phyloP scores from a whole-genome alignment of 1,140 invertebrate genomes.

The Drosophila gunungcola region DNA sequence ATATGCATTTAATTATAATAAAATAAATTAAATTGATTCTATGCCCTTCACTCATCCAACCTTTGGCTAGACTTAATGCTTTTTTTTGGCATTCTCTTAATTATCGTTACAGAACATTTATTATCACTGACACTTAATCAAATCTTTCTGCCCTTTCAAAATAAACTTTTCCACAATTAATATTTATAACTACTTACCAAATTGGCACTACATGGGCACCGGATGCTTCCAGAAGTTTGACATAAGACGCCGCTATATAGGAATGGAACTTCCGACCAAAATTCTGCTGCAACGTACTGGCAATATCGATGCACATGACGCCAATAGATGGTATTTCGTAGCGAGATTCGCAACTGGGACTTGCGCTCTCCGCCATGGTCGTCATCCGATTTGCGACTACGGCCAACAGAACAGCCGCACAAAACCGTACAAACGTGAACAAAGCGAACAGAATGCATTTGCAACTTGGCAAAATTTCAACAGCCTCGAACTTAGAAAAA shows the following conservation, averaged over 20 bases:
- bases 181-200: slow-evolving; percentile 86
- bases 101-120: too few relatives aligned
- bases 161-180: too few relatives aligned
- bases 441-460: not conserved
- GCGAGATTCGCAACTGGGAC: not conserved
- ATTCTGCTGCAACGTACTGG: slow-evolving; percentile 59
- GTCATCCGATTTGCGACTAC: slow-evolving; percentile 1
- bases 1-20: not conserved
- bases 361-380: slow-evolving; percentile 15
- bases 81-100: too few relatives aligned
- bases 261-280: slow-evolving; percentile 86
- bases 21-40: not conserved
- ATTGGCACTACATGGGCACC: slow-evolving; percentile 94
- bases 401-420: not conserved
- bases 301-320: slow-evolving; percentile 88
- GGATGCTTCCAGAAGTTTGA: slow-evolving; percentile 93
- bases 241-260: slow-evolving; percentile 94
- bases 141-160: too few relatives aligned
- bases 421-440: not conserved
- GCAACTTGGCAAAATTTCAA: not conserved
- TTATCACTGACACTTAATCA: too few relatives aligned
- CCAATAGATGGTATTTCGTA: slow-evolving; percentile 86
- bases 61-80: not conserved
- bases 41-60: not conserved
- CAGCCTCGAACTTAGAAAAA: not conserved